These are phyloP conservation scores for Sclerodermus sp. DNA, from an alignment of 2,888 invertebrate genomes.

Conservation along the genomic window DNA sequence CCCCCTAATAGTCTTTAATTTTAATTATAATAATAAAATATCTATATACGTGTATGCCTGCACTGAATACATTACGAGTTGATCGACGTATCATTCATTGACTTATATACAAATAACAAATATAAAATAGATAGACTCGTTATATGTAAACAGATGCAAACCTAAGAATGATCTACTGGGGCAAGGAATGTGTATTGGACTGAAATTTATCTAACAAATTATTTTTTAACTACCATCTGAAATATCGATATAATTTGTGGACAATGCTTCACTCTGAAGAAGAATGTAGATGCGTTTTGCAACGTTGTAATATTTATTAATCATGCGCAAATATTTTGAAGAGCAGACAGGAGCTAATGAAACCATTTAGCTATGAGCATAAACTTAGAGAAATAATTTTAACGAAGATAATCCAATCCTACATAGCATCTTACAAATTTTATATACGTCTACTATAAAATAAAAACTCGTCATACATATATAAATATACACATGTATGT, in stretches of 20 bases:
- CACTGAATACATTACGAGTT: constrained; percentile 41
- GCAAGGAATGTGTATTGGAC: constrained; percentile 51
- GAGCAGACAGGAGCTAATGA: constrained; percentile 13
- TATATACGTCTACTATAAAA: constrained; percentile 25
- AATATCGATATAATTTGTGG: constrained; percentile 28
- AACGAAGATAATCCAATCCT: constrained; percentile 13
- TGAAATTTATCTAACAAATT: constrained; percentile 34
- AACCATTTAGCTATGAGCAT: constrained; percentile 22
- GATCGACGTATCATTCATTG: constrained; percentile 33
- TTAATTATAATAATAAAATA: constrained; percentile 46
- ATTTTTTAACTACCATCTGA: constrained; percentile 31
- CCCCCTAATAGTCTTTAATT: constrained; percentile 72
- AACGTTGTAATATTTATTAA: constrained; percentile 37
- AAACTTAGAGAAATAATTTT: constrained; percentile 18
- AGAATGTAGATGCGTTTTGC: constrained; percentile 38
- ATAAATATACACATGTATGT: constrained; percentile 33
- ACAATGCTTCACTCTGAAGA: constrained; percentile 38
- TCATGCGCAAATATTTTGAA: constrained; percentile 30
- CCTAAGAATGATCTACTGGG: constrained; percentile 33
- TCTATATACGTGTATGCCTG: constrained; percentile 44
- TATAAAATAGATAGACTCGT: constrained; percentile 23
- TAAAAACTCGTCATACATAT: constrained; percentile 25
- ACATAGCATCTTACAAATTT: constrained; percentile 25
- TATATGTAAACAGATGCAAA: constrained; percentile 29
- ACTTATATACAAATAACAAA: constrained; percentile 23